phyloP scores from a whole-genome alignment of 2,113 vertebrate species.

The Syrmaticus mikado region DNA sequence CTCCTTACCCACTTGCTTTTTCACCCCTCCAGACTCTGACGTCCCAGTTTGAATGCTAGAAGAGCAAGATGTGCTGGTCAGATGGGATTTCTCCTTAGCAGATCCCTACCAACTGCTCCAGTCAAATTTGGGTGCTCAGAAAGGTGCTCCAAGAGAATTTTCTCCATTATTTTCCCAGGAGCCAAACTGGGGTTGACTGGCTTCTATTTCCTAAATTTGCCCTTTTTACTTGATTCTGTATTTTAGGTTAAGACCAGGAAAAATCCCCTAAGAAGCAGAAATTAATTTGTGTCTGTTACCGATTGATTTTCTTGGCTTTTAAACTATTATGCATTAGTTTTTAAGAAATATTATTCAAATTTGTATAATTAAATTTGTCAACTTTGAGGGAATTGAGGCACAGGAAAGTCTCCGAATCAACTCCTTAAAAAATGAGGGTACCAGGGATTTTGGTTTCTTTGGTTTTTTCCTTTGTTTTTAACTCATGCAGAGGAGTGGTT shows the following conservation, averaged over 20 bases:
- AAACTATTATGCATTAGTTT: background rate
- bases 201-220: background rate
- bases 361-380: background rate
- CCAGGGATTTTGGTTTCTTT: too few species aligned
- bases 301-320: background rate
- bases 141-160: background rate
- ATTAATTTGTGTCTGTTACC: background rate
- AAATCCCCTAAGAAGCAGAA: background rate
- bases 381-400: background rate
- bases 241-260: background rate
- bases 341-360: background rate
- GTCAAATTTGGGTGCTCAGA: background rate
- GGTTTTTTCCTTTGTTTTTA: background rate
- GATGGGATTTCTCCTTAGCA: background rate
- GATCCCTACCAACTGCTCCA: fast-evolving
- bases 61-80: background rate
- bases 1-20: fast-evolving
- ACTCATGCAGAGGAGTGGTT: fast-evolving
- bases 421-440: background rate
- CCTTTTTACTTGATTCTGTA: background rate
- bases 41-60: background rate
- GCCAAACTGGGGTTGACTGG: background rate
- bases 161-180: background rate
- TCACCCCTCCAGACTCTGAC: background rate
- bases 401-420: background rate